A percentile compares a stretch with the other conserved stretches of the same genome.
phyloP scores from a whole-genome alignment of 2,888 invertebrate genomes.

The Chaitophorus viminalis region DNA sequence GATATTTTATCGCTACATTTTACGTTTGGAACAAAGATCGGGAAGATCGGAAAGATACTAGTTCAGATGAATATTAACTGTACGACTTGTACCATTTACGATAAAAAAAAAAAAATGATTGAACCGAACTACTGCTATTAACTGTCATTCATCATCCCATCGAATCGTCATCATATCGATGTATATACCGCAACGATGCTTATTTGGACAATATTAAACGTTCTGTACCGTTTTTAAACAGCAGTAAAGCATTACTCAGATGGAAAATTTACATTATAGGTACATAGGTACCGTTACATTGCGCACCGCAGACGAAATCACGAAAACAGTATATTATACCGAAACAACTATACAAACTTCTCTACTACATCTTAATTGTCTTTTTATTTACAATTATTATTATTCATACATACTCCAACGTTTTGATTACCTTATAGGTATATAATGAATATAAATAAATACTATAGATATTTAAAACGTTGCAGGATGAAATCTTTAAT shows the following conservation, averaged over 20 bases:
- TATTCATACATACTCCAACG: too few relatives aligned
- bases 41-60: too few relatives aligned
- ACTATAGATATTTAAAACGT: too few relatives aligned
- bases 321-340: background rate
- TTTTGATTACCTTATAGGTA: constrained; percentile 5
- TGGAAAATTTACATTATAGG: background rate
- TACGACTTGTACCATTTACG: background rate
- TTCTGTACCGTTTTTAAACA: background rate
- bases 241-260: background rate
- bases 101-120: background rate
- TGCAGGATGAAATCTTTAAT: too few relatives aligned
- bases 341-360: background rate
- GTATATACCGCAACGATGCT: background rate
- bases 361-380: background rate
- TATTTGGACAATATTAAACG: too few relatives aligned
- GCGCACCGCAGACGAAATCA: background rate
- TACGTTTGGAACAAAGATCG: background rate
- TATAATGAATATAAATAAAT: background rate
- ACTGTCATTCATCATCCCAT: background rate
- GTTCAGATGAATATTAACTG: background rate
- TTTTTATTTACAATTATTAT: too few relatives aligned
- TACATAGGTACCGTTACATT: background rate
- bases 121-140: background rate
- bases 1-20: background rate
- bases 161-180: background rate